Percentiles rank a stretch among this genome's conserved stretches.
These are phyloP conservation scores for Muntiacus muntjak DNA, from an alignment of 2,113 vertebrate genomes.

Conservation along the genomic window DNA sequence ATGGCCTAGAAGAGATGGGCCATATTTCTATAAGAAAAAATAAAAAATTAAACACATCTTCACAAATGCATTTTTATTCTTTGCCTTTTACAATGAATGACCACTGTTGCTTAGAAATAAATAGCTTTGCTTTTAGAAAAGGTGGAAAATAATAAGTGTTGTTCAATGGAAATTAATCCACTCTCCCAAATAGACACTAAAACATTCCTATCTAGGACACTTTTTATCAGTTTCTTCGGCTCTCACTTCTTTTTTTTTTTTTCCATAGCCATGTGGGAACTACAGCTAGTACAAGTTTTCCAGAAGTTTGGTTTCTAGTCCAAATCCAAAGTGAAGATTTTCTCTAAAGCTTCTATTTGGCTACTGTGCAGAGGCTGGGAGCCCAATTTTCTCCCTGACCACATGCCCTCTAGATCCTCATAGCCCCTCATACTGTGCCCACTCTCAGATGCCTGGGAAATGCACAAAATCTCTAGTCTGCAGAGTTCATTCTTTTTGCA, in stretches of 20 bases:
- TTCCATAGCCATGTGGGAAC: not conserved
- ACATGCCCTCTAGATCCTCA: not conserved
- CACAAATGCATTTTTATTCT: not conserved
- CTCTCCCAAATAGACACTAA: not conserved
- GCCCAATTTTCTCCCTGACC: not conserved
- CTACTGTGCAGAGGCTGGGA: not conserved
- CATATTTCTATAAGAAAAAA: not conserved
- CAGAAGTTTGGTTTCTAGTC: not conserved
- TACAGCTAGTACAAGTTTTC: not conserved
- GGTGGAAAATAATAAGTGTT: not conserved
- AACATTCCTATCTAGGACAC: rapidly evolving
- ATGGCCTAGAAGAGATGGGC: not conserved
- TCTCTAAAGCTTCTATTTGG: not conserved
- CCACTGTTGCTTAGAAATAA: not conserved
- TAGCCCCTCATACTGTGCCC: not conserved
- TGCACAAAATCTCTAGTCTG: too few species aligned
- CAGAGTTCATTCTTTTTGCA: not conserved
- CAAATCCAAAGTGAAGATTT: not conserved
- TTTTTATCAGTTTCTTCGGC: not conserved
- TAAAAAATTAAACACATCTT: not conserved
- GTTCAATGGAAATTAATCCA: not conserved
- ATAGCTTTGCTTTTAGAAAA: not conserved
- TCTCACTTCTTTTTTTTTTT: rapidly evolving
- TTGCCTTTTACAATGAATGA: not conserved
- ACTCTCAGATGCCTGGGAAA: not conserved